Percentiles rank a stretch among this genome's conserved stretches.
These are phyloP conservation scores for Enteromius mattozi DNA, from an alignment of 2,797 vertebrate species.

Conservation along the genomic window DNA sequence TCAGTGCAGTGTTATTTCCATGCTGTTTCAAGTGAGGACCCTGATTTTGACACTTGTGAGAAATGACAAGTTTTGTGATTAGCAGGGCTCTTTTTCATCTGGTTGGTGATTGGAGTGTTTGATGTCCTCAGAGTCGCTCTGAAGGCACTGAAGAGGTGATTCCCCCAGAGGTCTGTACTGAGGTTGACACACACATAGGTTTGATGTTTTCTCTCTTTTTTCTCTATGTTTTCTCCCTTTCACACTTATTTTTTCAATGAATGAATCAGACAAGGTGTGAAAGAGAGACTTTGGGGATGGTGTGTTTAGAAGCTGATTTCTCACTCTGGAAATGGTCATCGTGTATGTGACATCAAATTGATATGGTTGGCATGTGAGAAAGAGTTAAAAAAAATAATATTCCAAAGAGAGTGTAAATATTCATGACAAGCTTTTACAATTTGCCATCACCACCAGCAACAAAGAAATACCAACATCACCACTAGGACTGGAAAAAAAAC, in stretches of 20 bases:
- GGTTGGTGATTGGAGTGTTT: slow-evolving; percentile 65
- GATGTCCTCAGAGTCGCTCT: slow-evolving; percentile 58
- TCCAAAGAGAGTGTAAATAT: slow-evolving; percentile 1
- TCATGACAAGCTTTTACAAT: slow-evolving; percentile 11
- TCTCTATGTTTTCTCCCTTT: slow-evolving; percentile 30
- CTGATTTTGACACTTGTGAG: slow-evolving; percentile 49
- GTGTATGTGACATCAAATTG: slow-evolving; percentile 32
- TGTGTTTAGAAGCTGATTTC: slow-evolving; percentile 42
- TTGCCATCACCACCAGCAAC: not conserved
- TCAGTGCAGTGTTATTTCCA: slow-evolving; percentile 44
- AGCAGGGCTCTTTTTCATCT: slow-evolving; percentile 54
- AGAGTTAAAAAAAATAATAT: not conserved
- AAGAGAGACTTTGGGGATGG: slow-evolving; percentile 54
- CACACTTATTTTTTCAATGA: slow-evolving; percentile 52
- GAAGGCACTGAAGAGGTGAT: slow-evolving; percentile 57
- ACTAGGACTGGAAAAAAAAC: not conserved
- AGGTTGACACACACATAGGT: slow-evolving; percentile 63
- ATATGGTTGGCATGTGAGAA: slow-evolving; percentile 28
- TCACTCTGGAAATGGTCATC: slow-evolving; percentile 48
- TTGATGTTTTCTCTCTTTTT: slow-evolving; percentile 54
- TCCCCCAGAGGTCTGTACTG: slow-evolving; percentile 47
- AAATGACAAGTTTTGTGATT: slow-evolving; percentile 64
- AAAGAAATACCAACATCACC: not conserved
- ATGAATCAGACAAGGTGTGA: slow-evolving; percentile 61
- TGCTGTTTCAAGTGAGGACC: slow-evolving; percentile 46